phyloP scores from a whole-genome alignment of 2,113 vertebrate genomes.

The crab-eating macaque (Macaca fascicularis) region DNA sequence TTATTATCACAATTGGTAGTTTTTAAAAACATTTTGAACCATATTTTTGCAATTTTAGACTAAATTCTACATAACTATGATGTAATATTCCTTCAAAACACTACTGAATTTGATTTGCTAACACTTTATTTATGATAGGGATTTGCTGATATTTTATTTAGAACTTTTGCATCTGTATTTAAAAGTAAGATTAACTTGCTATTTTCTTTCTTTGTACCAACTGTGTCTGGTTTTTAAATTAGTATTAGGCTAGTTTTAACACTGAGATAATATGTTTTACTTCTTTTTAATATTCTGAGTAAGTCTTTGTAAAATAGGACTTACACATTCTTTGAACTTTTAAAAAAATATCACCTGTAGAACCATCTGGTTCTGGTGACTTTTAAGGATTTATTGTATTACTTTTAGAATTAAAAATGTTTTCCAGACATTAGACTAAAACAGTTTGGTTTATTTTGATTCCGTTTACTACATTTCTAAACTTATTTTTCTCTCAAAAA shows the following conservation, averaged over 20 bases:
- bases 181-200: background rate
- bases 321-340: background rate
- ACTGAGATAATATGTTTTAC: background rate
- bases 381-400: background rate
- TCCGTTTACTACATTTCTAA: background rate
- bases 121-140: background rate
- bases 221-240: background rate
- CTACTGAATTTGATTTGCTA: background rate
- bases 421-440: background rate
- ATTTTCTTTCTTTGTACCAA: background rate
- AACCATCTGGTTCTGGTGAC: background rate
- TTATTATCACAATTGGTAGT: background rate
- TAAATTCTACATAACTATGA: background rate
- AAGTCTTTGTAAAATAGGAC: background rate
- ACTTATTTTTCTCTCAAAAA: background rate
- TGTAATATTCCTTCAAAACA: background rate
- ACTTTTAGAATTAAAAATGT: constrained; percentile 17
- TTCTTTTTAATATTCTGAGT: background rate
- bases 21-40: background rate
- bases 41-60: background rate
- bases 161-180: background rate
- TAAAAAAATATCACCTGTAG: background rate
- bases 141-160: background rate
- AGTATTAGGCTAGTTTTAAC: background rate
- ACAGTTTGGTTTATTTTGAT: background rate